Conservation (phyloP, 1,140 invertebrate species). For the Dreissena polymorpha region DNA sequence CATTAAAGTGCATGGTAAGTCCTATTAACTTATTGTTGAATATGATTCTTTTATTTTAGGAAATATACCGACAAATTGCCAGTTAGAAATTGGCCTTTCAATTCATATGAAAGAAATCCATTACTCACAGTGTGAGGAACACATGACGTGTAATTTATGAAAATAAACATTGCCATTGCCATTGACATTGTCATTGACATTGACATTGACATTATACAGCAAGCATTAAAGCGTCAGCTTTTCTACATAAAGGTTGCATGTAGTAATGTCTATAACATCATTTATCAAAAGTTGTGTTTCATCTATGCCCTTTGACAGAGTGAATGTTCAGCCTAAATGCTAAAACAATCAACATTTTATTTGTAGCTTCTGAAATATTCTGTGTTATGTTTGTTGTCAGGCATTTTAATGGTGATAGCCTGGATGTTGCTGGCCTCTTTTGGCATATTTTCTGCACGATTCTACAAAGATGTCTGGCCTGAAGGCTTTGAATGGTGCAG, state of each 20-base stretch:
- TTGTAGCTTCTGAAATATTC: neutral
- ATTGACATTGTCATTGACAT: neutral
- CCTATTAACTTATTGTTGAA: neutral
- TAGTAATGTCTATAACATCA: neutral
- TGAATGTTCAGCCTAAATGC: neutral
- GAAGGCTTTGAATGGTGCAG: constrained; percentile 86
- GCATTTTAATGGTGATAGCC: constrained; percentile 89
- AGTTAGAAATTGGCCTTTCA: too few species aligned
- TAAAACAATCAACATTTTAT: neutral
- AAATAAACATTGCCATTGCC: neutral
- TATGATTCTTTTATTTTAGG: neutral
- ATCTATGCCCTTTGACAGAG: neutral
- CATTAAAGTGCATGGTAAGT: constrained; percentile 55
- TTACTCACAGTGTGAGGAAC: constrained; percentile 1
- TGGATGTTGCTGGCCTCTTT: constrained; percentile 95
- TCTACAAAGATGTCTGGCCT: constrained; percentile 95
- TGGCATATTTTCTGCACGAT: constrained; percentile 93
- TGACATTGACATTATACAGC: neutral
- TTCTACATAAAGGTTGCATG: too few species aligned
- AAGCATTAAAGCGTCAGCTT: too few species aligned
- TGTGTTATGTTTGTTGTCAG: constrained; percentile 69
- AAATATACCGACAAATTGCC: too few species aligned
- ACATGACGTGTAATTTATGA: neutral
- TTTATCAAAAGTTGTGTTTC: neutral
- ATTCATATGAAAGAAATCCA: neutral